Percentiles rank a stretch among this genome's conserved stretches.
These are phyloP conservation scores for Stratiolaelaps scimitus DNA, from an alignment of 1,140 invertebrate species.

Conservation along the genomic window DNA sequence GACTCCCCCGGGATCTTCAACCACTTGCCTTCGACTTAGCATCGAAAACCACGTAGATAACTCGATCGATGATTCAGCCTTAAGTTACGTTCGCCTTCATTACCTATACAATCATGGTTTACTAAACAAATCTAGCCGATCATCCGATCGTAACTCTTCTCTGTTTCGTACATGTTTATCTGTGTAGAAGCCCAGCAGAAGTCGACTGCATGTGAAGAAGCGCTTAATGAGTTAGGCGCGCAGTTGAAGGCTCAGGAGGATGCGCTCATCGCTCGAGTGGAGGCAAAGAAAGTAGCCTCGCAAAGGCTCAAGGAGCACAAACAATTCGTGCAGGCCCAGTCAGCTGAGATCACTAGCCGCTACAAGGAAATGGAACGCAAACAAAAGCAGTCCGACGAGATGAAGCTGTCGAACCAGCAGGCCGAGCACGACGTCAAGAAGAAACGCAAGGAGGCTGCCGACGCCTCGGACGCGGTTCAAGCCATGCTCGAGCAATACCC, in stretches of 20 bases:
- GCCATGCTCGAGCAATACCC: conserved; percentile 49
- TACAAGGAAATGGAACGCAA: conserved; percentile 46
- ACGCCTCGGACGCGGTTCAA: conserved; percentile 45
- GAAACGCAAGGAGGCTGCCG: conserved; percentile 42
- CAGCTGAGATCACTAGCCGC: conserved; percentile 58
- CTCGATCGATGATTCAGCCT: too few species aligned
- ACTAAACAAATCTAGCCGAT: too few species aligned
- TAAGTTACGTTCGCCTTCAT: too few species aligned
- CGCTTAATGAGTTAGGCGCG: background rate
- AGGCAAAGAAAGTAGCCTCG: conserved; percentile 45
- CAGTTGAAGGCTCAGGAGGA: conserved; percentile 20
- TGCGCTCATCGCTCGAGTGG: conserved; percentile 32
- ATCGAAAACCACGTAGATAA: too few species aligned
- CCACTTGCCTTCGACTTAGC: too few species aligned
- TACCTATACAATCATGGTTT: too few species aligned
- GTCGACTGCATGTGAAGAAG: background rate
- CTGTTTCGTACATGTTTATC: conserved; percentile 2
- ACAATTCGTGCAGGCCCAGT: conserved; percentile 56
- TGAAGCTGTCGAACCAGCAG: conserved; percentile 63
- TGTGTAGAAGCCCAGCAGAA: conserved; percentile 18
- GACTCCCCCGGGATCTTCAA: too few species aligned
- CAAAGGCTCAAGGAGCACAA: conserved; percentile 56
- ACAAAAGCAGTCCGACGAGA: conserved; percentile 43
- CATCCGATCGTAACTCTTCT: too few species aligned
- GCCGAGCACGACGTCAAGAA: conserved; percentile 52